Conservation (phyloP, 2,113 vertebrate species). For the Melanerpes formicivorus region DNA sequence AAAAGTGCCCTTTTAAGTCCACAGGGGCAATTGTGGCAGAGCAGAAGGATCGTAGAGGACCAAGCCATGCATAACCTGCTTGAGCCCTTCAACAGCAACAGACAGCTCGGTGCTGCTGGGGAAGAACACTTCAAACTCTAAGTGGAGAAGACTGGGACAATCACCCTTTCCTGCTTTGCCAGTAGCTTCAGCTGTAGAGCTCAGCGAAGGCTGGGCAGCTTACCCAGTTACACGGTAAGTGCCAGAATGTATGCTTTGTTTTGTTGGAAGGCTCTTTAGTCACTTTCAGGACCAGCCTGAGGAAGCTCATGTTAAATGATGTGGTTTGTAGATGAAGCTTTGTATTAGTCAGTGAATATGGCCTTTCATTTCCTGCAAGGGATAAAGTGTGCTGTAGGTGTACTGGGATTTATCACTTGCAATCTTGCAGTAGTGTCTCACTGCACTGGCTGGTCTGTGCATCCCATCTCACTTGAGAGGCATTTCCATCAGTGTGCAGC, state of each 20-base stretch:
- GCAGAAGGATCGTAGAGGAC: not conserved
- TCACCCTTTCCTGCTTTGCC: not conserved
- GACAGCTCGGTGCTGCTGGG: not conserved
- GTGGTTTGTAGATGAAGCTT: not conserved
- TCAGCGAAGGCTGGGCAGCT: too few species aligned
- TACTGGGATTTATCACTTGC: not conserved
- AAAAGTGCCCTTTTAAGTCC: not conserved
- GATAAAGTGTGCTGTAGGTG: not conserved
- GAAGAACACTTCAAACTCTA: not conserved
- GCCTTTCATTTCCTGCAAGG: not conserved
- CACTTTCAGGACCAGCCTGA: not conserved
- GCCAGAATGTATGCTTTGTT: not conserved
- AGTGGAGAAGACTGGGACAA: not conserved
- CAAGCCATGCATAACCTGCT: not conserved
- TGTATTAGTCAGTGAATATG: not conserved
- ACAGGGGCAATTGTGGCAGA: too few species aligned
- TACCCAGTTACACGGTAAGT: too few species aligned
- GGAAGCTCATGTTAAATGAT: not conserved
- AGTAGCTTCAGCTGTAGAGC: not conserved
- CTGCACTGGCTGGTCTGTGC: too few species aligned
- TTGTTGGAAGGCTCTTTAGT: not conserved
- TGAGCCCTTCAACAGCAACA: not conserved
- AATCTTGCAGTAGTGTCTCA: not conserved
- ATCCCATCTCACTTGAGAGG: too few species aligned
- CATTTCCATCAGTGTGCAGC: too few species aligned